Conservation (phyloP, 1,140 invertebrate species). For the Cydia strobilella region DNA sequence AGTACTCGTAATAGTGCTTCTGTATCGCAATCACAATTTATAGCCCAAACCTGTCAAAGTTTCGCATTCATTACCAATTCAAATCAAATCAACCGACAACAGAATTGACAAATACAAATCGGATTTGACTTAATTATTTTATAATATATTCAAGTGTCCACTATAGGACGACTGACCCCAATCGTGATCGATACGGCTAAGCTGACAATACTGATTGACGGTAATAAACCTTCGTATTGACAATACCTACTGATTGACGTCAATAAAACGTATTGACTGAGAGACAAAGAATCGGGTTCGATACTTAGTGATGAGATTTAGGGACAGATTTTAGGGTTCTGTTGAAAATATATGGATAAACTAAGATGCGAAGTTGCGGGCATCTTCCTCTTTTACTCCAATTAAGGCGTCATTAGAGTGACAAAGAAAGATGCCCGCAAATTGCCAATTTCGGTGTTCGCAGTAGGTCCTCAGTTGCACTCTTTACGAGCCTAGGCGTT, state of each 20-base stretch:
- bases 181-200: slow-evolving; percentile 60
- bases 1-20: too few relatives aligned
- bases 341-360: too few relatives aligned
- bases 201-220: slow-evolving; percentile 75
- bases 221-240: slow-evolving; percentile 72
- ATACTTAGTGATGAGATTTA: background rate
- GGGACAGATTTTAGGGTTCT: too few relatives aligned
- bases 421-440: too few relatives aligned
- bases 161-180: slow-evolving; percentile 47
- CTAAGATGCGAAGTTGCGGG: too few relatives aligned
- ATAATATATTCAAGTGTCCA: slow-evolving; percentile 15
- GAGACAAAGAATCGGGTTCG: slow-evolving; percentile 60
- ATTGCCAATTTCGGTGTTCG: too few relatives aligned
- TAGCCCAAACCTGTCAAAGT: background rate
- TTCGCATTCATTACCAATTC: background rate
- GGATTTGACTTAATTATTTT: background rate
- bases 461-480: too few relatives aligned
- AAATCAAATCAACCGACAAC: slow-evolving; percentile 11
- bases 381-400: too few relatives aligned
- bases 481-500: too few relatives aligned
- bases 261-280: slow-evolving; percentile 58
- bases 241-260: background rate
- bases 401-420: too few relatives aligned
- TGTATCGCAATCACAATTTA: too few relatives aligned
- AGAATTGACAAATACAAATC: slow-evolving; percentile 18